phyloP scores from a whole-genome alignment of 1,140 invertebrate genomes.

The Homarus americanus region DNA sequence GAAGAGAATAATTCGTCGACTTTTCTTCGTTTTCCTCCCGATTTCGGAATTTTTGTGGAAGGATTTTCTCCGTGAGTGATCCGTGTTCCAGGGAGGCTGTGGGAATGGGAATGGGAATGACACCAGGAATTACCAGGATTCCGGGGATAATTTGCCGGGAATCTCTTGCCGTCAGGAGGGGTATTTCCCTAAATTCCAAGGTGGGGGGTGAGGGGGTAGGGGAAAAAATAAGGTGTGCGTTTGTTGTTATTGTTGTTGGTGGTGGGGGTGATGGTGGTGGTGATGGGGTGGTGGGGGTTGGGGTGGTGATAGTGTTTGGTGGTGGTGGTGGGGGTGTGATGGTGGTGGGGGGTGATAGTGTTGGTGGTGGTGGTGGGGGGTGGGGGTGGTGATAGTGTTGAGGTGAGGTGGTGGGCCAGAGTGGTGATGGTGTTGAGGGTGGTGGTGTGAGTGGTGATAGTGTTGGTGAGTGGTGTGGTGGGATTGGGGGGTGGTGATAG shows the following conservation, averaged over 20 bases:
- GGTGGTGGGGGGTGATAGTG: neutral
- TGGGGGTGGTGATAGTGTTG: neutral
- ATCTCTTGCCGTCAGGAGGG: constrained; percentile 20
- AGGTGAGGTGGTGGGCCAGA: neutral
- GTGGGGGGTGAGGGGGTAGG: no score
- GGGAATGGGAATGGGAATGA: constrained; percentile 32
- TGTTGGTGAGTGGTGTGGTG: no score
- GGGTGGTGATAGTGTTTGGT: neutral
- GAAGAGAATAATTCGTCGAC: neutral
- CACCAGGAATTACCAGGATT: constrained; percentile 33
- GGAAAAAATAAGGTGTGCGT: neutral
- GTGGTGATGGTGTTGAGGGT: neutral
- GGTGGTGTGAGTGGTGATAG: no score
- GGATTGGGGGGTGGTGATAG: no score
- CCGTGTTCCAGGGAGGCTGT: constrained; percentile 5
- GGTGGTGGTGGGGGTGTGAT: neutral
- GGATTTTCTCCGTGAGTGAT: constrained; percentile 31
- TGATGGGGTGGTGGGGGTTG: neutral
- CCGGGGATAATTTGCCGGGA: constrained; percentile 36
- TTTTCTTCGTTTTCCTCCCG: neutral
- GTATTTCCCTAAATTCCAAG: constrained; percentile 33
- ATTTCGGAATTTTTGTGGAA: neutral
- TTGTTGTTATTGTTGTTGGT: neutral
- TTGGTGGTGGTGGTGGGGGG: neutral
- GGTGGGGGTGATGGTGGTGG: neutral